Conservation (phyloP, 2,113 vertebrate species). For the Protobothrops mucrosquamatus region DNA sequence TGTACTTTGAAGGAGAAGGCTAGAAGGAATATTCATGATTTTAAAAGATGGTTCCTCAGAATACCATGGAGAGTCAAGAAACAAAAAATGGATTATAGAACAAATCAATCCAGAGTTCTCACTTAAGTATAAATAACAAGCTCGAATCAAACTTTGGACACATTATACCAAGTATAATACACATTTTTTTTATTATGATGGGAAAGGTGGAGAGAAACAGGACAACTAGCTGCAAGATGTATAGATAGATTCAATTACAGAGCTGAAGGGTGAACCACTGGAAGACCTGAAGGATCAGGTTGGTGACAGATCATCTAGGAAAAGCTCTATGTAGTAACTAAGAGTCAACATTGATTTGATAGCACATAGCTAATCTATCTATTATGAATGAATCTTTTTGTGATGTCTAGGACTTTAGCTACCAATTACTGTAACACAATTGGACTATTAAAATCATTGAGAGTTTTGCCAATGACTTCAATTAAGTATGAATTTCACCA, state of each 20-base stretch:
- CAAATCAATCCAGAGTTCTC: neutral
- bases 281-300: neutral
- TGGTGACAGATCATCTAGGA: neutral
- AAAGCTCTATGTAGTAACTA: neutral
- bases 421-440: neutral
- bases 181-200: neutral
- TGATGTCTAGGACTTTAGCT: neutral
- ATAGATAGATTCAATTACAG: neutral
- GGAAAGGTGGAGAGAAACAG: neutral
- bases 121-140: neutral
- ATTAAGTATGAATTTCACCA: neutral
- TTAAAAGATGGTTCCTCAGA: neutral
- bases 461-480: constrained; percentile 3
- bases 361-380: neutral
- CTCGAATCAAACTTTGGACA: neutral
- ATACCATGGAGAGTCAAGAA: neutral
- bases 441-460: constrained; percentile 1
- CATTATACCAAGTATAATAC: neutral
- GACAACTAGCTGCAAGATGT: neutral
- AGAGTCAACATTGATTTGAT: neutral
- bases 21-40: neutral
- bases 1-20: neutral
- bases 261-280: neutral
- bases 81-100: neutral
- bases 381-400: constrained; percentile 17